Conservation (phyloP, 2,113 vertebrate genomes). For the Myrmecobius fasciatus region DNA sequence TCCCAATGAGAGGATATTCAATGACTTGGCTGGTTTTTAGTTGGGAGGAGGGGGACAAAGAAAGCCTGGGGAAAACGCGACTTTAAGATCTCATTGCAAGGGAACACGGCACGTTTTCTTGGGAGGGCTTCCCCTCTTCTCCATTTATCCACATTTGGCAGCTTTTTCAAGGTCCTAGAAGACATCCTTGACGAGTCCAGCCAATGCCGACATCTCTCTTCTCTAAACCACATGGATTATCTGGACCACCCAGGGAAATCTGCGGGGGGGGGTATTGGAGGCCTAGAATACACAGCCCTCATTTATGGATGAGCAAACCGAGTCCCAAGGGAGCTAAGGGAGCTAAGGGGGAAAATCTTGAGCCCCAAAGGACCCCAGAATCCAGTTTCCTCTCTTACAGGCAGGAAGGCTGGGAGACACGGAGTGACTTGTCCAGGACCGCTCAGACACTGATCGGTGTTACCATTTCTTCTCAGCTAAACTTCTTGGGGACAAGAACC, state of each 20-base stretch:
- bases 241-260: neutral
- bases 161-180: neutral
- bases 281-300: too few relatives aligned
- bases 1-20: neutral
- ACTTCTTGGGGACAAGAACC: neutral
- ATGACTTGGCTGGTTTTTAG: neutral
- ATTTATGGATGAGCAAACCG: too few relatives aligned
- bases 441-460: neutral
- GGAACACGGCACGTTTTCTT: neutral
- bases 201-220: neutral
- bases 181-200: neutral
- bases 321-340: neutral
- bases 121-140: neutral
- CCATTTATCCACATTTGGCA: neutral
- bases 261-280: neutral
- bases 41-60: too few relatives aligned
- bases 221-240: neutral
- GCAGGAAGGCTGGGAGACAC: constrained; percentile 18
- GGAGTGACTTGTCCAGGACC: constrained; percentile 45
- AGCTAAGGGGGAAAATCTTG: neutral
- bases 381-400: constrained; percentile 2
- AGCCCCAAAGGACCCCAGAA: neutral
- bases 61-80: too few relatives aligned
- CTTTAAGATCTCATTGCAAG: neutral
- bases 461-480: neutral